Percentiles rank a stretch among this genome's conserved stretches.
phyloP scores from a whole-genome alignment of 2,113 vertebrate species.

The Rhea pennata region DNA sequence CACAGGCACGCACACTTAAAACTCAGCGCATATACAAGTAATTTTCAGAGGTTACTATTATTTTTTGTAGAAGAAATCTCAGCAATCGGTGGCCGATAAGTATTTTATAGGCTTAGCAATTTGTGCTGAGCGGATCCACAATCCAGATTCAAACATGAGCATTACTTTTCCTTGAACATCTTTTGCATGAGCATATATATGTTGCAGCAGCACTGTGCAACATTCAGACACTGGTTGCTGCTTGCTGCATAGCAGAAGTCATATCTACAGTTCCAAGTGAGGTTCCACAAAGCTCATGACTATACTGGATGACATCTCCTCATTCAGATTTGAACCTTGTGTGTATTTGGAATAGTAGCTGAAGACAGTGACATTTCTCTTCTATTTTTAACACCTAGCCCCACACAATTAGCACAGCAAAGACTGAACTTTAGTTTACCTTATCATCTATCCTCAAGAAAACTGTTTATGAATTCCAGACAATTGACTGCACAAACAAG shows the following conservation, averaged over 20 bases:
- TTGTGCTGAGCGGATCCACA: neutral
- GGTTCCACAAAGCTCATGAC: neutral
- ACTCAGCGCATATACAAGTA: neutral
- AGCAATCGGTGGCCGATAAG: neutral
- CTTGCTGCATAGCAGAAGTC: neutral
- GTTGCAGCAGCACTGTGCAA: neutral
- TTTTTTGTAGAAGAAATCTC: neutral
- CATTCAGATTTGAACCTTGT: neutral
- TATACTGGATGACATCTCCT: neutral
- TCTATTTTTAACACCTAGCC: neutral
- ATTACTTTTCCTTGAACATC: neutral
- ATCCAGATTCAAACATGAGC: neutral
- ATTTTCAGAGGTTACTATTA: neutral
- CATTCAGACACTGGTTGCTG: neutral
- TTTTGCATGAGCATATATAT: neutral
- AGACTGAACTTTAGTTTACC: neutral
- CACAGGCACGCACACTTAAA: neutral
- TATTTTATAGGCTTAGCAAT: neutral
- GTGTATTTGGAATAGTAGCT: neutral
- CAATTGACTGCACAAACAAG: neutral
- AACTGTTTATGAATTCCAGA: neutral
- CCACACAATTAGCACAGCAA: neutral
- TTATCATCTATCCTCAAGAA: neutral
- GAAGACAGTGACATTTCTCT: neutral
- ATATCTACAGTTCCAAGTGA: constrained; percentile 39